Evolutionary conservation across 2,888 invertebrate species (phyloP).

Genomic region (Drosophila paramelanica): DNA sequence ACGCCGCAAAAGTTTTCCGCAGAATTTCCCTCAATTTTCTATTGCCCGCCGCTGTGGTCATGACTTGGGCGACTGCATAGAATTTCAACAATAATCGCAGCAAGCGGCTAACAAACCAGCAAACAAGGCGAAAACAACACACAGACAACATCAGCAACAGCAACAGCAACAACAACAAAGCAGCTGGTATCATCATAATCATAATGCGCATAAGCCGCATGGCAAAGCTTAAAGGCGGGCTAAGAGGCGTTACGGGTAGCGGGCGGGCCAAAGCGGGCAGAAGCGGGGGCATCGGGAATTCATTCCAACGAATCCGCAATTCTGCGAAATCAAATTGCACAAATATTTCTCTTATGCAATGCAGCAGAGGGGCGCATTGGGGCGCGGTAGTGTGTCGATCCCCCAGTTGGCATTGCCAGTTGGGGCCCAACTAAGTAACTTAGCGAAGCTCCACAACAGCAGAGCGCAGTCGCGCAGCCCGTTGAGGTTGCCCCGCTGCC

Average conservation of each 20-base stretch:
- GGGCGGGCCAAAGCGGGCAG: neutral
- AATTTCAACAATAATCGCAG: constrained; percentile 77
- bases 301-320: constrained; percentile 83
- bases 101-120: constrained; percentile 76
- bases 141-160: constrained; percentile 31
- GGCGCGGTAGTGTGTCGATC: constrained; percentile 26
- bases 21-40: constrained; percentile 72
- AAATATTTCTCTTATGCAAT: constrained; percentile 78
- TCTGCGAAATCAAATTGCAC: constrained; percentile 82
- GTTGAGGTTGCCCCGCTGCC: constrained; percentile 51
- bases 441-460: constrained; percentile 39
- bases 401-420: constrained; percentile 68
- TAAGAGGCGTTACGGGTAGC: constrained; percentile 21
- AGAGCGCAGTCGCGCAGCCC: constrained; percentile 19
- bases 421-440: constrained; percentile 71
- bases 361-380: constrained; percentile 24
- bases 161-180: constrained; percentile 48
- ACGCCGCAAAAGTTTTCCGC: constrained; percentile 69
- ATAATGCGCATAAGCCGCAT: constrained; percentile 77
- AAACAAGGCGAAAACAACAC: constrained; percentile 79
- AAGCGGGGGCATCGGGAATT: constrained; percentile 51
- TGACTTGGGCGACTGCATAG: constrained; percentile 74
- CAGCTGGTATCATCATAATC: constrained; percentile 75
- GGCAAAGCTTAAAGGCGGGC: constrained; percentile 33
- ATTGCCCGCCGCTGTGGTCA: constrained; percentile 61